Evolutionary conservation across 2,113 vertebrate genomes (phyloP), one percentile per base, ranked within the genome.

Genomic region (Aphelocoma coerulescens): DNA sequence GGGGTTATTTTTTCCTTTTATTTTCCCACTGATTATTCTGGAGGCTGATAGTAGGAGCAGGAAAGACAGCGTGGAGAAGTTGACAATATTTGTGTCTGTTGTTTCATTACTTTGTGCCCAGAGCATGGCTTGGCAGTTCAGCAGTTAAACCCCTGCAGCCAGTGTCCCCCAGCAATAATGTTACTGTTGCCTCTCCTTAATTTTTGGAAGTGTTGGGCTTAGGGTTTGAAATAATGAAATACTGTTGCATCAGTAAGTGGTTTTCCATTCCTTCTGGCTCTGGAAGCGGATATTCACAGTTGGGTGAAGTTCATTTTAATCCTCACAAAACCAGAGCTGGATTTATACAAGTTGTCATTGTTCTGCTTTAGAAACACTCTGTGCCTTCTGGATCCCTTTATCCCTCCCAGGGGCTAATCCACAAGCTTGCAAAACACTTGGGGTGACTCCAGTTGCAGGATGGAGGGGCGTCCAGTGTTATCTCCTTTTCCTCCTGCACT

Each of bases 221-320:
- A 88, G 73, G 22, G 33, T 94, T 87, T 88, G 73, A 78, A 96
- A 92, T 95, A 96, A 94, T 85, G 87, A 96, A 95, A 78, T 91
- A 30, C 87, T 94, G 63, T 96, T 95, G 89, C 92, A 89, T 96
- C 91, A 92, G 84, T 94, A 87, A 88, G 73, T 96, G 93, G 86
- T 91, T 96, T 97, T 97, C 90, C 92, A 35, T 95, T 97, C 58
- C 67, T 96, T 89, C 96, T 96, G 94, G 93, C 93, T 95, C 88
- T 96, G 78, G 90, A 95, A 96, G 81, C 1, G 3, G 74, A 85
- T 95, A 85, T 96, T 95, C 89, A 96, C 95, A 96, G 95, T 95
- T 93, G 95, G 89, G 73, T 94, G 96, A 97, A 95, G 91, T 96
- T 96, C 73, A 78, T 95, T 96, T 97, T 97, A 97, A 97, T 97